A percentile compares a stretch with the other conserved stretches of the same genome.
Conservation (phyloP, 2,113 vertebrate genomes). For the Chionis minor region DNA sequence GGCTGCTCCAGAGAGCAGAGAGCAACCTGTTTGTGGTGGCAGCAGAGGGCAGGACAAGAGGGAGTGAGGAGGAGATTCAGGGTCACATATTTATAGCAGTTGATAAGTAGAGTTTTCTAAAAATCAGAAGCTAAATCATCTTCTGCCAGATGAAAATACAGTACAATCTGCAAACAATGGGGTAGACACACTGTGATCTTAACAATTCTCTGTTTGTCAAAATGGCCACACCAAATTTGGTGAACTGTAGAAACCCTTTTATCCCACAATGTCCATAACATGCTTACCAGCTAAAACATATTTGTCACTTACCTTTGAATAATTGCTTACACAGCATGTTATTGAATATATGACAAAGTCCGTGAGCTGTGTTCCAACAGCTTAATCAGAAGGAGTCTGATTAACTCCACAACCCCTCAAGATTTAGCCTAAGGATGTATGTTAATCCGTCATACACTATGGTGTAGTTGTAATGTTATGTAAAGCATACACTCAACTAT, state of each 20-base stretch:
- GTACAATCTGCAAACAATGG: neutral
- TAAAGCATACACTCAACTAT: neutral
- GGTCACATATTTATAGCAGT: neutral
- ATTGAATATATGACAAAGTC: neutral
- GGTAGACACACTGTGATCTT: neutral
- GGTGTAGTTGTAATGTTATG: neutral
- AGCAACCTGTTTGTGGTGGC: neutral
- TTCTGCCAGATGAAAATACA: neutral
- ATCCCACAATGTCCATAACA: neutral
- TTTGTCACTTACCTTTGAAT: neutral
- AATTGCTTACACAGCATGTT: neutral
- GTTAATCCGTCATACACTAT: neutral
- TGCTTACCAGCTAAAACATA: neutral
- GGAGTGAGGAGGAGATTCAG: neutral
- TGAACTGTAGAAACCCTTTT: neutral
- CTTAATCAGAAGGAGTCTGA: neutral
- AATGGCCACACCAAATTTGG: neutral
- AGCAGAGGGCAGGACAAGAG: neutral
- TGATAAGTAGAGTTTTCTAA: neutral
- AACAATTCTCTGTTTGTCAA: neutral
- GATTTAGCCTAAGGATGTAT: neutral
- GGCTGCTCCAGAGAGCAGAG: neutral
- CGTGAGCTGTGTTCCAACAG: neutral
- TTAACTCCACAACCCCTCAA: neutral
- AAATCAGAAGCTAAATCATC: neutral